Base-by-base conservation (phyloP, 2,113 vertebrate genomes). In the Sprattus sprattus region DNA sequence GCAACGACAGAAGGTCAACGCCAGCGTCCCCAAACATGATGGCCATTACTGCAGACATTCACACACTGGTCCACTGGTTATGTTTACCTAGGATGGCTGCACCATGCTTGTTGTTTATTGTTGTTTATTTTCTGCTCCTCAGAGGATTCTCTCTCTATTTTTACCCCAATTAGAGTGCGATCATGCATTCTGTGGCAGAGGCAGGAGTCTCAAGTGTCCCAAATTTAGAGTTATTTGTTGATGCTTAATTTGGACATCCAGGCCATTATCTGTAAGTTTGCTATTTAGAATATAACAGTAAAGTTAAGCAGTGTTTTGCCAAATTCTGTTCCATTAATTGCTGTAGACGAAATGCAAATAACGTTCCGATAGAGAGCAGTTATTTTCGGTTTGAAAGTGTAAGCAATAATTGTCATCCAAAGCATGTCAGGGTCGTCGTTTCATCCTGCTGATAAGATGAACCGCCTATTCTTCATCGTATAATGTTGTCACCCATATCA, bases 211-310 rank as follows among this genome's bases (percentile, higher is more conserved):
- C 67, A 16, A 39, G 28, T 75, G 67, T 39, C 28, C 28, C 67
- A 75, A 39, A 75, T 75, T 75, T 75, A 75, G 28, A 75, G 67
- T 75, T 71, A 25, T 75, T 75, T 75, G 67, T 75, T 75, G 25
- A 10, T 32, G 67, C 39, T 75, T 75, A 75, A 75, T 39, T 75
- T 75, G 28, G 9, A 11, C 10, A 75, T 75, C 67, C 39, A 39
- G 67, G 67, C 13, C 67, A 75, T 28, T 67, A 67, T 67, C 64
- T 67, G 64, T 11, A 67, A 67, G 64, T 67, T 67, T 67, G 5
- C 67, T 13, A 32, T 39, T 39, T 75, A 39, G 25, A 32, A 32
- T n/a, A 64, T 64, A 75, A 39, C 39, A 39, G 39, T 39, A 39
- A 39, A 39, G 39, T 39, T 39, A 39, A 39, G 39, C 39, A 28